Evolutionary conservation across 2,113 vertebrate genomes (phyloP), one percentile per base, ranked within the genome.

Genomic region (Elanus axillaris): DNA sequence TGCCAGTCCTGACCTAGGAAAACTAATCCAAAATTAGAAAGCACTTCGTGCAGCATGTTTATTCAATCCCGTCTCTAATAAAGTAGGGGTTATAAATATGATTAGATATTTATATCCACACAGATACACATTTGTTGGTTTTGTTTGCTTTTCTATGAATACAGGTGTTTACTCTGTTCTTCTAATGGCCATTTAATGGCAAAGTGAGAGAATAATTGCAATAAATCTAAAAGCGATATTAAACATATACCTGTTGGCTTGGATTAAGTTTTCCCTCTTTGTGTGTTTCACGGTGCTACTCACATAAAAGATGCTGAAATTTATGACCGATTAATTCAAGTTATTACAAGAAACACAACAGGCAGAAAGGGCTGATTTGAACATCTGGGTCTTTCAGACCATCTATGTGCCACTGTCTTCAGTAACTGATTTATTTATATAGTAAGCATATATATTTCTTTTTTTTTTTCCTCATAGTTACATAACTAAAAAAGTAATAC

Each of bases 101-200:
- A 80, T 42, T 64, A 42, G 18, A 10, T 60, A 43, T 47, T 88
- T 90, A 48, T 66, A 78, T 48, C 13, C 75, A 53, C 16, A 58
- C 6, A 43, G 7, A 52, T 16, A n/a, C 4, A n/a, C 7, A 25
- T 50, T 72, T 48, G 2, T 32, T 67, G 7, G 0, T 43, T 86
- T 87, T 60, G 4, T 53, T 67, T 59, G 7, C 10, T 79, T 75
- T 63, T 58, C 27, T 45, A 8, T n/a, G 16, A 71, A 53, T 34
- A 17, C 7, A 25, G 7, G 11, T 10, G 64, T 78, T 71, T 71
- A n/a, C 2, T 19, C 7, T 38, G 3, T 60, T 62, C 16, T 77
- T 58, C 15, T 47, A 69, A 60, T 40, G 66, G 5, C 1, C 11
- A 23, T 93, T 82, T 75, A 58, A 72, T 55, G 15, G 1, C 6